Evolutionary conservation across 2,797 vertebrate species (phyloP), one percentile per base, ranked within the genome.

Genomic region (Myotis pilosus): DNA sequence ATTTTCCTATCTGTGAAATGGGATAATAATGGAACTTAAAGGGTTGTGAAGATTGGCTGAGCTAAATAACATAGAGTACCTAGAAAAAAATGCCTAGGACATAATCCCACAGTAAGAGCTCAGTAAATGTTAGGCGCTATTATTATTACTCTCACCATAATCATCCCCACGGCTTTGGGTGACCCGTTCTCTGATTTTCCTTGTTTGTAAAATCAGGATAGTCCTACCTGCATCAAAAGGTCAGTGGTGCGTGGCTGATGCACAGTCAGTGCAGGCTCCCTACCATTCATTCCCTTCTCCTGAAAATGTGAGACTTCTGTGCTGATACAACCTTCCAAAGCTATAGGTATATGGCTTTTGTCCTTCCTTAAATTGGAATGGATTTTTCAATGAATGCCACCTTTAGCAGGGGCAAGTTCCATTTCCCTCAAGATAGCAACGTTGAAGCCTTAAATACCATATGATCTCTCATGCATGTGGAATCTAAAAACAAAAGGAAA

Each of bases 1-100:
- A 36, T 76, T 81, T 71, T 79, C 15, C n/a, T 53, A 13, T 53
- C 57, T 71, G n/a, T 91, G 79, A 95, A 72, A 83, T 86, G 17
- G 30, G 6, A 74, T 83, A 25, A 25, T 83, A 25, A 25, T 25
- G 60, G 55, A 53, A 74, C 1, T 51, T 72, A 44, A 6, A 80
- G 47, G 3, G 33, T 25, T 71, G 16, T 51, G 3, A 87, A 83
- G 36, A 72, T 53, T 16, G 30, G 49, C 30, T 84, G 36, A 44
- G 8, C 23, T 33, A 30, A 30, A 68, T 41, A 36, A 87, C 28
- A 55, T 1, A 88, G 57, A 74, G 2, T 62, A 15, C 53, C 28
- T 69, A 13, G 53, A 22, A 49, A 53, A 38, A 53, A 47, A 30
- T 33, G 13, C 28, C n/a, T 44, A n/a, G 62, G 53, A 36, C 44